Base-by-base conservation (phyloP, 35 echinoderm and acorn worm species). In the Apostichopus parvimensis region DNA sequence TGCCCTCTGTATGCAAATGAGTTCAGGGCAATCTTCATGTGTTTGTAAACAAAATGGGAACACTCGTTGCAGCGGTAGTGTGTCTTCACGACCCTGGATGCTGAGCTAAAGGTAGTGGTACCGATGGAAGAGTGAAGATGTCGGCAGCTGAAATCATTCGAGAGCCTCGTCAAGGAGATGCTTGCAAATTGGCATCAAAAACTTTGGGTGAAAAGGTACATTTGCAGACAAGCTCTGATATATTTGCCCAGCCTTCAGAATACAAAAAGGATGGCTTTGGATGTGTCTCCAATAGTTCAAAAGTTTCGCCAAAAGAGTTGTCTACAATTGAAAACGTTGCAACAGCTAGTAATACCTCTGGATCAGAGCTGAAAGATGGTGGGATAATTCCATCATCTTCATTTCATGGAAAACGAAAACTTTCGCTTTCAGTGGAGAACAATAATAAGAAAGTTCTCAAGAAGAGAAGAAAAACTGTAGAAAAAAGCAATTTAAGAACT, bases 381-480 rank as follows among this genome's bases (percentile, higher is more conserved):
- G 68, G 18, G 0, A 15, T 64, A 25, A 18, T 25, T 55, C 86
- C 57, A 13, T 14, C 86, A 9, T 11, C 23, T 88, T 28, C 57
- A 52, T 28, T 24, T 55, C 86, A 88, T 54, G 86, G 86, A 21
- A 91, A 91, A 68, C 75, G 89, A 20, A 91, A 91, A 79, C 59
- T 91, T 13, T 91, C 89, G 3, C 73, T 78, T 53, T 60, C 89
- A 53, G 25, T 24, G 15, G 89, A 91, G 76, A 91, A 91, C 55
- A 91, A 91, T 24, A 91, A 91, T 73, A 91, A 91, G 56, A 91
- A 91, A 56, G 45, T 78, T 77, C 52, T 78, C 2, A 93, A 83
- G 56, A 96, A 93, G 89, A 75, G 97, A 28, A 94, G 97, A 54
- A 99, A 91, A 83, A 99, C 95, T 54, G 79, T 72, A 14, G 93